These are phyloP conservation scores for Labrus mixtus DNA, from an alignment of 2,113 vertebrate genomes.

Conservation along the genomic window DNA sequence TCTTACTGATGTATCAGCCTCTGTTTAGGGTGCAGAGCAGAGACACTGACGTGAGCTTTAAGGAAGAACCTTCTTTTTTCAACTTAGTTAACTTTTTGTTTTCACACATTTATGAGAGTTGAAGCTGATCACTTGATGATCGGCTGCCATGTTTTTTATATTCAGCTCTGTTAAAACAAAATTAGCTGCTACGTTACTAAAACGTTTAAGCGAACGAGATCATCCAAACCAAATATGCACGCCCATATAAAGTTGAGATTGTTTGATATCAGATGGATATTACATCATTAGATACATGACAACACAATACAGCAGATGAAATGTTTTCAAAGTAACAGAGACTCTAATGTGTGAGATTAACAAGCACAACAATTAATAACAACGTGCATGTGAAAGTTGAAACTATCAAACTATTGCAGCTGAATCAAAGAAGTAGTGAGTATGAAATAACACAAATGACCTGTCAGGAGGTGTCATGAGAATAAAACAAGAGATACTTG, in stretches of 20 bases:
- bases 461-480: not conserved
- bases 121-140: too few relatives aligned
- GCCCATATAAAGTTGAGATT: too few relatives aligned
- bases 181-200: not conserved
- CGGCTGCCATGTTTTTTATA: not conserved
- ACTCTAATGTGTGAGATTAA: too few relatives aligned
- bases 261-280: too few relatives aligned
- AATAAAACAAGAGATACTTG: conserved; percentile 48
- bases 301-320: not conserved
- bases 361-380: too few relatives aligned
- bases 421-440: not conserved
- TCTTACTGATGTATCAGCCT: not conserved
- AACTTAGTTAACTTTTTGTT: too few relatives aligned
- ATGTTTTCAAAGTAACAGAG: not conserved
- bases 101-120: too few relatives aligned
- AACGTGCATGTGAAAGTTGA: too few relatives aligned
- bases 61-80: too few relatives aligned
- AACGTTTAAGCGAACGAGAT: not conserved
- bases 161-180: not conserved
- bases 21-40: conserved; percentile 4
- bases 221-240: too few relatives aligned
- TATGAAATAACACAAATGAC: not conserved
- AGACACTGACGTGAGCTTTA: not conserved
- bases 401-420: not conserved
- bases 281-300: too few relatives aligned